Conservation (phyloP, 2,797 vertebrate genomes). For the Microctenopoma lineatum region DNA sequence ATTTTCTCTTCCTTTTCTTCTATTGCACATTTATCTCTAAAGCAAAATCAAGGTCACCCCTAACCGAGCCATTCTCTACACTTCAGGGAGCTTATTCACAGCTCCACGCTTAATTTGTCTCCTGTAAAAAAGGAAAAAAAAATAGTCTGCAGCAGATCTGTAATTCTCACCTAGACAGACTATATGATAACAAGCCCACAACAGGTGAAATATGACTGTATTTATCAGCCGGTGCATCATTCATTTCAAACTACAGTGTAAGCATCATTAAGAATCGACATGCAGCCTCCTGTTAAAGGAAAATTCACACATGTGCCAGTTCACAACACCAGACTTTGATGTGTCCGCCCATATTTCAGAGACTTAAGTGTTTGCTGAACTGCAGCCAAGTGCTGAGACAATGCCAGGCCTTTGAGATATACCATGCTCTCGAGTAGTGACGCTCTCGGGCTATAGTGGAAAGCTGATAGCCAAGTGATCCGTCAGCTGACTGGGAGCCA, state of each 20-base stretch:
- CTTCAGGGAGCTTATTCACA: conserved; percentile 60
- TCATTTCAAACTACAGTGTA: conserved; percentile 57
- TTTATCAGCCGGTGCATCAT: conserved; percentile 64
- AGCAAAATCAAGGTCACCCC: conserved; percentile 72
- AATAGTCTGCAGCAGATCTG: conserved; percentile 38
- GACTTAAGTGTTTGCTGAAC: conserved; percentile 73
- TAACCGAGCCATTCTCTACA: conserved; percentile 49
- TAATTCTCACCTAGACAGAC: conserved; percentile 68
- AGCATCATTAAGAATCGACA: conserved; percentile 75
- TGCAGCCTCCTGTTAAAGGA: conserved; percentile 57
- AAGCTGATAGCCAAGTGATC: conserved; percentile 73
- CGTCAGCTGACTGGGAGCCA: conserved; percentile 57
- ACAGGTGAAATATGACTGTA: conserved; percentile 75
- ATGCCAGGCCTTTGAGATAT: conserved; percentile 70
- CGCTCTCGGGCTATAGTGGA: conserved; percentile 60
- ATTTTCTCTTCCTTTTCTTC: conserved; percentile 33
- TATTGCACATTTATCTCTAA: conserved; percentile 57
- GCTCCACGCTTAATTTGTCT: conserved; percentile 65
- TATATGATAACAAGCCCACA: conserved; percentile 68
- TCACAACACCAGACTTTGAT: conserved; percentile 67
- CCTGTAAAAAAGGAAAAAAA: conserved; percentile 28
- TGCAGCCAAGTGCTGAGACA: conserved; percentile 66
- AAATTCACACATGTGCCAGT: conserved; percentile 64
- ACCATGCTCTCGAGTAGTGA: conserved; percentile 68
- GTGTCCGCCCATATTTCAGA: conserved; percentile 71